Base-by-base conservation (phyloP, 2,113 vertebrate genomes). In the Delphinus delphis region DNA sequence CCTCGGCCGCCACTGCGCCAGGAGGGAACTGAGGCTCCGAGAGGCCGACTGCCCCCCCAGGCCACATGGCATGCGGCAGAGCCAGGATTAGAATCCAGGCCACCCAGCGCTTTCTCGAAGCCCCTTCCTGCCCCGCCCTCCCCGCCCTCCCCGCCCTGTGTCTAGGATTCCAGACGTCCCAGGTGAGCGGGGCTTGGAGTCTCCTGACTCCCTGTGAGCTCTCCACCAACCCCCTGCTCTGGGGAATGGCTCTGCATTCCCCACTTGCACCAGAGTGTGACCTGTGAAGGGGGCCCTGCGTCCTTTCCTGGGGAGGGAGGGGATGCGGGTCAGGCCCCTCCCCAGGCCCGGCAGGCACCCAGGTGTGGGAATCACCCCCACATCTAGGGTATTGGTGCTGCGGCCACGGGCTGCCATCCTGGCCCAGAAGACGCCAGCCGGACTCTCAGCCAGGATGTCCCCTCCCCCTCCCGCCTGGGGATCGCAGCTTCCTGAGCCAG, bases 11-110 rank as follows among this genome's bases (percentile, higher is more conserved):
- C 6, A 0, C 17, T 13, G 47, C 14, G 2, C 80, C 17, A n/a
- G 62, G 50, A 38, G 47, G 1, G 0, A 3, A 0, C 18, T 3
- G 2, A 2, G 20, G 26, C 44, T 36, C 26, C 0, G n/a, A 25
- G 14, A 21, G 41, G 28, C 12, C 6, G 0, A 4, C 1, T 2
- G 77, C 47, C 33, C 7, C 25, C 2, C n/a, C 14, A 1, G 4
- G 5, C 14, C 8, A 0, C 31, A 8, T 0, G 70, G 70, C 77
- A 53, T 6, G 1, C 0, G 6, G 36, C 13, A n/a, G 65, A 58
- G 44, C 23, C 53, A 17, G 81, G 47, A 28, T 25, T 2, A 58
- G 73, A 33, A 14, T 3, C 6, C 67, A 25, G 63, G 80, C 38
- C 60, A 1, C 86, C 8, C 33, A 3, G 6, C 0, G 0, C 33